Conservation (phyloP, 2,888 invertebrate genomes). For the Notodonta dromedarius region DNA sequence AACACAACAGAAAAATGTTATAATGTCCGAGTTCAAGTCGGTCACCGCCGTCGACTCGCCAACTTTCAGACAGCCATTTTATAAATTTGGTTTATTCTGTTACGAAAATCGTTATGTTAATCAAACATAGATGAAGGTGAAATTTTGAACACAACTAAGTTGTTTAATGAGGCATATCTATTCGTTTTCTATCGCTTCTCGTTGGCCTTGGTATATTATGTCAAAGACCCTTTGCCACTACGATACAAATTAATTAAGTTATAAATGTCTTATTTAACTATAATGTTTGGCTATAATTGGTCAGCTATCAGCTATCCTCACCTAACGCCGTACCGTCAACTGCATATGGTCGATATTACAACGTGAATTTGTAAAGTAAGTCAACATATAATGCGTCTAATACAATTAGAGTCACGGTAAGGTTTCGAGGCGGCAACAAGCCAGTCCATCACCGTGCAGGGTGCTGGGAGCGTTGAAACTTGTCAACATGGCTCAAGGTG, state of each 20-base stretch:
- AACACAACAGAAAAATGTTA: no score
- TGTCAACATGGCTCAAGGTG: conserved; percentile 33
- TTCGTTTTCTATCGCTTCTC: no score
- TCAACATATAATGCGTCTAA: conserved; percentile 54
- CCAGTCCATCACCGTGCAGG: conserved; percentile 42
- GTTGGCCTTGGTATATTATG: no score
- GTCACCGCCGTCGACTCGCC: no score
- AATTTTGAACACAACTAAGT: no score
- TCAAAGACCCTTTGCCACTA: neutral
- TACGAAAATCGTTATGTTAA: no score
- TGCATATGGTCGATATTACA: conserved; percentile 10
- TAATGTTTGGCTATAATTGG: neutral
- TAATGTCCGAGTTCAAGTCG: no score
- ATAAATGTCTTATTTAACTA: neutral
- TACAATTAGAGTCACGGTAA: conserved; percentile 51
- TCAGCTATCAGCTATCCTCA: neutral
- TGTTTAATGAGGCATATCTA: no score
- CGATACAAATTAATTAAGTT: neutral
- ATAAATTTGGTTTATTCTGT: no score
- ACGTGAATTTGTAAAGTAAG: conserved; percentile 6
- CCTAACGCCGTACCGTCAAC: neutral
- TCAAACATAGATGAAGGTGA: no score
- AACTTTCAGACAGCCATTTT: no score
- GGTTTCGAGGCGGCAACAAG: conserved; percentile 48
- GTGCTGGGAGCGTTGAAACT: conserved; percentile 22